These are phyloP conservation scores for Hypsopygia costalis DNA, from an alignment of 2,888 invertebrate genomes.

Conservation along the genomic window DNA sequence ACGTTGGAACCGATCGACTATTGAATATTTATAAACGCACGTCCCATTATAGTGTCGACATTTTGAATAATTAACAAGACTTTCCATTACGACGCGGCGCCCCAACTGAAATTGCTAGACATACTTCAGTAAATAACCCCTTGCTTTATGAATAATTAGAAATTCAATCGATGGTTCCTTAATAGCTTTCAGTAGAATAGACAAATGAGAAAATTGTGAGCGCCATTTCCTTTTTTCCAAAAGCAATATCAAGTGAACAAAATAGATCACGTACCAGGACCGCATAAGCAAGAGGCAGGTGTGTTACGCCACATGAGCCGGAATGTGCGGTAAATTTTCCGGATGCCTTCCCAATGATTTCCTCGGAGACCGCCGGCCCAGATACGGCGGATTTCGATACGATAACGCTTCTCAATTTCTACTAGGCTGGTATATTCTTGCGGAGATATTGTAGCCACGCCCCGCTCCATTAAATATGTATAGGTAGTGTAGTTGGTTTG, in stretches of 20 bases:
- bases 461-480: conserved; percentile 67
- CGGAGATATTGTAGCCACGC: conserved; percentile 62
- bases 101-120: conserved; percentile 45
- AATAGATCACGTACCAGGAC: conserved; percentile 66
- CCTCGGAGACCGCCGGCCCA: conserved; percentile 84
- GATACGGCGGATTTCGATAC: conserved; percentile 79
- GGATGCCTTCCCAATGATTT: conserved; percentile 89
- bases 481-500: conserved; percentile 41
- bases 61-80: conserved; percentile 70
- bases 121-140: conserved; percentile 44
- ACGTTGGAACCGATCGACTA: conserved; percentile 35
- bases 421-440: conserved; percentile 48
- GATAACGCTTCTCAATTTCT: conserved; percentile 77
- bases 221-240: conserved; percentile 26
- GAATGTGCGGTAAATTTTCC: conserved; percentile 82
- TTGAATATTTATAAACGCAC: conserved; percentile 67
- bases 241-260: conserved; percentile 45
- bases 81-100: conserved; percentile 38
- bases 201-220: conserved; percentile 8
- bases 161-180: conserved; percentile 25
- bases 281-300: conserved; percentile 70
- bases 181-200: conserved; percentile 23
- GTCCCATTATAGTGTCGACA: conserved; percentile 67
- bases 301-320: conserved; percentile 67
- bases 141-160: conserved; percentile 47